A percentile compares a stretch with the other conserved stretches of the same genome.
Conservation (phyloP, 92 coral and sea anemone genomes). For the Epizoanthus rinbou region DNA sequence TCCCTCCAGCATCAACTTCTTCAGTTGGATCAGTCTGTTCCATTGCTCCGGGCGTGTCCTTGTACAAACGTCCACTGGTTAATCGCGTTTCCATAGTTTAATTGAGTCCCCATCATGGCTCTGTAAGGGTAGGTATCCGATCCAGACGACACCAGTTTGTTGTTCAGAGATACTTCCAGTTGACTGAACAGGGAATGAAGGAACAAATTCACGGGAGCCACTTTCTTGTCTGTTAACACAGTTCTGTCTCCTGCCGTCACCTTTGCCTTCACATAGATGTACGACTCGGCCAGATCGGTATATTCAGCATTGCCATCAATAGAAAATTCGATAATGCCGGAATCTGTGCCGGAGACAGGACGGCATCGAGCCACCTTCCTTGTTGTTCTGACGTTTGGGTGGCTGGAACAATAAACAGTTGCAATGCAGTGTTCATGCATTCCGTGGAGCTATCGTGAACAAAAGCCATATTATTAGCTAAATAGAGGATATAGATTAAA, state of each 20-base stretch:
- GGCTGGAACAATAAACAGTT: slow-evolving; percentile 19
- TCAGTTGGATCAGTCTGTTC: slow-evolving; percentile 13
- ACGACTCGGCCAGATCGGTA: not conserved
- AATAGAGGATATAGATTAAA: not conserved
- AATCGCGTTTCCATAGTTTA: slow-evolving; percentile 19
- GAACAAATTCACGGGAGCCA: slow-evolving; percentile 28
- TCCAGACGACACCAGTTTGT: slow-evolving; percentile 21
- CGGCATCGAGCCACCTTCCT: not conserved
- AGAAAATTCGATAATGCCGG: not conserved
- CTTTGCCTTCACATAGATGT: slow-evolving; percentile 1
- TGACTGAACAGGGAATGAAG: slow-evolving; percentile 41
- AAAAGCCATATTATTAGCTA: not conserved
- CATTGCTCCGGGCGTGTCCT: slow-evolving; percentile 29
- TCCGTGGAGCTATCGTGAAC: not conserved
- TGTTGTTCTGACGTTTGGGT: not conserved
- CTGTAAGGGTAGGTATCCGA: slow-evolving; percentile 19
- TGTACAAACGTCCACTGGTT: slow-evolving; percentile 5
- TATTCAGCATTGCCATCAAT: slow-evolving; percentile 4
- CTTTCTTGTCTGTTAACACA: slow-evolving; percentile 5
- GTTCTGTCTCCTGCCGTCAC: not conserved
- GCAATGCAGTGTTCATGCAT: slow-evolving; percentile 12
- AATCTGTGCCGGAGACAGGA: no score
- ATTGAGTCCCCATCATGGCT: slow-evolving; percentile 33
- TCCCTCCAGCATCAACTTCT: not conserved
- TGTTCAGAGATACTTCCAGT: slow-evolving; percentile 6